phyloP scores from a whole-genome alignment of 2,888 invertebrate genomes.

The Eudemis profundana region DNA sequence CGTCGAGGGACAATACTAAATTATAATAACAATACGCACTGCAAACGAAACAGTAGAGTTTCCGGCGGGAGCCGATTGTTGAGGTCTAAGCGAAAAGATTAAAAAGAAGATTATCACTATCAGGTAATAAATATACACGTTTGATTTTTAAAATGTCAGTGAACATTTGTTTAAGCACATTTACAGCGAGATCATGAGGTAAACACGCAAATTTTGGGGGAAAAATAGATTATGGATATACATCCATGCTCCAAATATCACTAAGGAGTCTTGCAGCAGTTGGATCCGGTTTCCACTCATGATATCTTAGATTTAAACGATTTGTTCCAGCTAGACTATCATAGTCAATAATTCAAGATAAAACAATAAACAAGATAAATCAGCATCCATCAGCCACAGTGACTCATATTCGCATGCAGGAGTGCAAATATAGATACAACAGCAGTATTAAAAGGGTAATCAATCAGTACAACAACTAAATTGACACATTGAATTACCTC shows the following conservation, averaged over 20 bases:
- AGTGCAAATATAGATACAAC: neutral
- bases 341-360: neutral
- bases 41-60: conserved; percentile 62
- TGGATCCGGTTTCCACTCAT: no score
- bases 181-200: no score
- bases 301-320: neutral
- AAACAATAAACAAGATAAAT: neutral
- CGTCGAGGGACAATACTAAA: conserved; percentile 61
- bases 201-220: no score
- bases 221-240: no score
- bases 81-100: conserved; percentile 46
- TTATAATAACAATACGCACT: conserved; percentile 74
- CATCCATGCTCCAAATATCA: no score
- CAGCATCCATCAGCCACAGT: neutral
- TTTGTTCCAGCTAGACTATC: neutral
- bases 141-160: no score
- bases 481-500: conserved; percentile 24
- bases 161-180: no score
- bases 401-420: neutral
- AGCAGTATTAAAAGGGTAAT: neutral
- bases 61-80: conserved; percentile 59
- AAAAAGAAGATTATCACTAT: conserved; percentile 39
- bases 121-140: no score
- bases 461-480: conserved; percentile 25
- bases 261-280: no score